Percentiles rank a stretch among this genome's conserved stretches.
Evolutionary conservation across 2,888 invertebrate genomes (phyloP).

Genomic region (Embidobia sp.): DNA sequence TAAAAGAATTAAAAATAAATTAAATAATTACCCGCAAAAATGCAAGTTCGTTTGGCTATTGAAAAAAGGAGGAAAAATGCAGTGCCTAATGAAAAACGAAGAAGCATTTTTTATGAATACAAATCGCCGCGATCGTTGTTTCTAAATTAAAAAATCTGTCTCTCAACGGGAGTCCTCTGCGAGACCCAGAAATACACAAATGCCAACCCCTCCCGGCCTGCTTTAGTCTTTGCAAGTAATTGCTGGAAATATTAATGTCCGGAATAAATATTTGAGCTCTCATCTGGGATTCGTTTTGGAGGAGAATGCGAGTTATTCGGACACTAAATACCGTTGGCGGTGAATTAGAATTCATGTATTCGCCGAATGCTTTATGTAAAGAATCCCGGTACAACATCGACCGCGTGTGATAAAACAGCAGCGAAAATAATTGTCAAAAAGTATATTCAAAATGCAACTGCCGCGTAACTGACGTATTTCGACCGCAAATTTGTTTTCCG

Average conservation of each 20-base stretch:
- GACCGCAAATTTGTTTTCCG: no score
- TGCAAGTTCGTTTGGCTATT: no score
- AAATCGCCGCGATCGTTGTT: no score
- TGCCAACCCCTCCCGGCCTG: background rate
- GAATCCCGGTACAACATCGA: conserved; percentile 51
- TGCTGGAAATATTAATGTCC: conserved; percentile 53
- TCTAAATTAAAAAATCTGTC: no score
- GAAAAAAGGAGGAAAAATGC: no score
- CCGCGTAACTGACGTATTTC: no score
- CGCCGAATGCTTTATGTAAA: conserved; percentile 49
- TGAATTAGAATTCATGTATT: conserved; percentile 58
- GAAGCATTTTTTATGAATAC: no score
- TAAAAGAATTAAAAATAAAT: no score
- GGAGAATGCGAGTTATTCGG: conserved; percentile 57
- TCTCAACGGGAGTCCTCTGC: no score
- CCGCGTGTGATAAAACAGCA: conserved; percentile 51
- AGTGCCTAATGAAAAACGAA: no score
- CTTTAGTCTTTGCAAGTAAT: conserved; percentile 36
- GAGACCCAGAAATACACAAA: background rate
- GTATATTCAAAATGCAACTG: no score
- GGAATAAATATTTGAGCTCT: conserved; percentile 56
- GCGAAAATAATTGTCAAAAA: background rate
- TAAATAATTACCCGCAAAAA: no score
- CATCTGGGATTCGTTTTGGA: conserved; percentile 53
- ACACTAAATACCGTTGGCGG: conserved; percentile 54